Conservation (phyloP, 2,113 vertebrate species). For the Grammomys dolichurus region DNA sequence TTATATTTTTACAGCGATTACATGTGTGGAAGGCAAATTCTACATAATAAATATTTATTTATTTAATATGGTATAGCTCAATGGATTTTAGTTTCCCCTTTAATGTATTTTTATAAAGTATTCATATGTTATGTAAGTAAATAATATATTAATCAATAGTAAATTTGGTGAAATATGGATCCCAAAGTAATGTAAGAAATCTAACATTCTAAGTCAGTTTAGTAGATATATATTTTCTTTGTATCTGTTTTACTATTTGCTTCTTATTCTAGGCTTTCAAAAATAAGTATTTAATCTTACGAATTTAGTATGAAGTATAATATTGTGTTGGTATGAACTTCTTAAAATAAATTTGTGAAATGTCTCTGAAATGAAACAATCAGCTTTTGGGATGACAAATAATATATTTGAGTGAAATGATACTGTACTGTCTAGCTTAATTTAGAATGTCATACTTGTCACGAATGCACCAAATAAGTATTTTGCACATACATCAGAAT, state of each 20-base stretch:
- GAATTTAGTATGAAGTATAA: not conserved
- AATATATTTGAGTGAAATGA: constrained; percentile 21
- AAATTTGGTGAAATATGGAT: not conserved
- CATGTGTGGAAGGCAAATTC: not conserved
- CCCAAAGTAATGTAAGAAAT: too few species aligned
- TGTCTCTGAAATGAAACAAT: constrained; percentile 26
- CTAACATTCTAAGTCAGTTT: not conserved
- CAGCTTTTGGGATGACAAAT: not conserved
- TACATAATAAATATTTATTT: not conserved
- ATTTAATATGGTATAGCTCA: not conserved
- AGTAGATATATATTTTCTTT: not conserved
- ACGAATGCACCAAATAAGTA: not conserved
- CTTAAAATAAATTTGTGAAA: constrained; percentile 24
- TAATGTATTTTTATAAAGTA: not conserved
- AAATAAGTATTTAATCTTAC: not conserved
- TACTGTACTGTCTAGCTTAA: not conserved
- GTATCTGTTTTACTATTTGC: not conserved
- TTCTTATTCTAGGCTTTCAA: not conserved
- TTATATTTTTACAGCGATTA: not conserved
- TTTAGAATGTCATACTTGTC: not conserved
- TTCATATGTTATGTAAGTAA: not conserved
- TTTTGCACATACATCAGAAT: not conserved
- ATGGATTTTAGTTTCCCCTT: not conserved
- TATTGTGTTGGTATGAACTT: not conserved
- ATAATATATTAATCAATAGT: not conserved